These are phyloP conservation scores for Thripadectes ignobilis DNA, from an alignment of 2,797 vertebrate species.

Conservation along the genomic window DNA sequence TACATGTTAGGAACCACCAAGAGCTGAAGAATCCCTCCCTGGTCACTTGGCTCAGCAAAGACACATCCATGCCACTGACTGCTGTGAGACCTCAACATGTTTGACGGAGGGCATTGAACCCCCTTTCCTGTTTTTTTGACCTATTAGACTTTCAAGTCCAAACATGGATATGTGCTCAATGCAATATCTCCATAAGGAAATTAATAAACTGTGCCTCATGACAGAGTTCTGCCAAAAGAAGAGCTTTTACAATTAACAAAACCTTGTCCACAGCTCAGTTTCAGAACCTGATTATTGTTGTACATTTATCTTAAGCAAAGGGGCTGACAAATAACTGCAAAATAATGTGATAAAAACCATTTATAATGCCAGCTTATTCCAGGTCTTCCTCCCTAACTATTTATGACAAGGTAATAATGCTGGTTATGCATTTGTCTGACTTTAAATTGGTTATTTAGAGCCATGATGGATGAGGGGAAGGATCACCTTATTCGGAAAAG, in stretches of 20 bases:
- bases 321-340: constrained; percentile 93
- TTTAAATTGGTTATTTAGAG: constrained; percentile 99
- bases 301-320: constrained; percentile 97
- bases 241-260: constrained; percentile 69
- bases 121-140: background rate
- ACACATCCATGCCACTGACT: background rate
- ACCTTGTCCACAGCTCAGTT: constrained; percentile 75
- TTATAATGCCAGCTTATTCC: constrained; percentile 88
- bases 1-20: rapidly evolving
- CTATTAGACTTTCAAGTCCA: background rate
- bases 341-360: constrained; percentile 99
- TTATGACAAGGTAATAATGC: constrained; percentile 99
- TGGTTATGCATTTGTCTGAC: constrained; percentile 90
- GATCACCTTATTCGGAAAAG: constrained; percentile 92
- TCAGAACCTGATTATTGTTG: constrained; percentile 89
- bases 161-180: background rate
- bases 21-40: background rate
- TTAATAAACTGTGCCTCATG: background rate
- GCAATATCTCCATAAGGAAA: background rate
- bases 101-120: background rate
- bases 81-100: rapidly evolving
- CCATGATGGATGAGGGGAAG: constrained; percentile 96
- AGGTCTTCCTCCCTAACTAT: constrained; percentile 93
- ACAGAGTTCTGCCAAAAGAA: background rate
- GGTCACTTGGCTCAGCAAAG: background rate